Evolutionary conservation across 2,888 invertebrate species (phyloP), one percentile per base, ranked within the genome.

Genomic region (Mimas tiliae): DNA sequence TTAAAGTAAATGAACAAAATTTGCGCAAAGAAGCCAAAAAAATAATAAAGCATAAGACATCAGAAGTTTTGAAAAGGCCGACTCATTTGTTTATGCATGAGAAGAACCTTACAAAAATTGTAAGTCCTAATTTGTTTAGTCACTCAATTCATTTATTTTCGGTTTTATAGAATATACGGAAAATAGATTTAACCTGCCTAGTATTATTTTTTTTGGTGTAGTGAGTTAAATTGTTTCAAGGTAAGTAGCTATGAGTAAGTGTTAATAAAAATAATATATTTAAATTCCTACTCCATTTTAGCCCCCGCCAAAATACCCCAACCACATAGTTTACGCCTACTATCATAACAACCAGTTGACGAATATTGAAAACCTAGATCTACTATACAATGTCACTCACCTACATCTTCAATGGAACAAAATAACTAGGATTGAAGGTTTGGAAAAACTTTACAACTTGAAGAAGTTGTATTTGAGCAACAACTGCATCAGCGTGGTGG

Each of bases 261-360:
- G n/a, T n/a, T n/a, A n/a, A 63, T 47, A 63, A 21, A 1, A 34
- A 21, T 6, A 6, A 1, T 62, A 48, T 53, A n/a, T 50, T 62
- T 62, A 63, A n/a, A 34, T 53, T 67, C 71, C 90, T 88, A 6
- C 7, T 45, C 21, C 12, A 50, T 82, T 84, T 45, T 82, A 94
- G 94, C 88, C 90, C 0, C 82, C 83, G 48, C 82, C 88, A 0
- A 91, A 89, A 66, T 78, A 83, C 64, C 78, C 89, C 9, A 87
- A 74, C n/a, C 81, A 94, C 63, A 74, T 97, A 53, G 92, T 94
- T 21, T 94, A 95, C 72, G 93, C 96, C 19, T 98, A 96, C 88
- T 94, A 97, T 51, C 98, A 97, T 80, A 96, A 96, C 79, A 99
- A 98, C 84, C 95, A 95, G 74, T 96, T 99, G 72, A 86, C 94